These are phyloP conservation scores for Phorcus lineatus DNA, from an alignment of 2,888 invertebrate genomes.

Conservation along the genomic window DNA sequence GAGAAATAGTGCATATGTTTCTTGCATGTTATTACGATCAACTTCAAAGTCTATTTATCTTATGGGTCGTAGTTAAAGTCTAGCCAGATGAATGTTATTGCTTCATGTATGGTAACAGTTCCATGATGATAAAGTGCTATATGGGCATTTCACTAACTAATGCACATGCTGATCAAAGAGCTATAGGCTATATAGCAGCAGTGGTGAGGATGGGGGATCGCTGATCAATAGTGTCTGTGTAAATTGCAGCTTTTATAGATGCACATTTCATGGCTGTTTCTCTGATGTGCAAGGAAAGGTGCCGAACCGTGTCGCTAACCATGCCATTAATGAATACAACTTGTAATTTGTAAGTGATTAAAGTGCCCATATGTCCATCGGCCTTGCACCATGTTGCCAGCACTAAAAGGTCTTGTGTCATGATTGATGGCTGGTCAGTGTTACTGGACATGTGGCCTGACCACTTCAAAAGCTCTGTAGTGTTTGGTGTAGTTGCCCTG, in stretches of 20 bases:
- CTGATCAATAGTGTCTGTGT: not conserved
- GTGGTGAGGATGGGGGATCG: not conserved
- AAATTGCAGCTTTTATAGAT: not conserved
- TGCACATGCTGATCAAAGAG: conserved; percentile 1
- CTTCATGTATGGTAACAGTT: not conserved
- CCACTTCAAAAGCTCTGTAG: too few relatives aligned
- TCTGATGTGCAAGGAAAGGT: not conserved
- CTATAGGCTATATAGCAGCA: not conserved
- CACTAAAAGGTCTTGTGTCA: too few relatives aligned
- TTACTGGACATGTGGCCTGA: too few relatives aligned
- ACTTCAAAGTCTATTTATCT: too few relatives aligned
- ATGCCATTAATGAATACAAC: not conserved
- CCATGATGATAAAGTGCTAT: not conserved
- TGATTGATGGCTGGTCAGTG: too few relatives aligned
- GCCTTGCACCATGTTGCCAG: not conserved
- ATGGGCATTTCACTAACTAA: not conserved
- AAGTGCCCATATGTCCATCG: not conserved
- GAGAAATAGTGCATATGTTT: too few relatives aligned
- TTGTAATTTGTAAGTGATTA: conserved; percentile 4
- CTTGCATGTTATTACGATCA: too few relatives aligned
- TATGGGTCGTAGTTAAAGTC: not conserved
- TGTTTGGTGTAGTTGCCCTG: too few relatives aligned
- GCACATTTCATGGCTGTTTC: conserved; percentile 1
- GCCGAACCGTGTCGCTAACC: not conserved
- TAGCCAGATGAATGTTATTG: not conserved